Evolutionary conservation across 2,113 vertebrate genomes (phyloP).

Genomic region (Clarias macrocephalus): DNA sequence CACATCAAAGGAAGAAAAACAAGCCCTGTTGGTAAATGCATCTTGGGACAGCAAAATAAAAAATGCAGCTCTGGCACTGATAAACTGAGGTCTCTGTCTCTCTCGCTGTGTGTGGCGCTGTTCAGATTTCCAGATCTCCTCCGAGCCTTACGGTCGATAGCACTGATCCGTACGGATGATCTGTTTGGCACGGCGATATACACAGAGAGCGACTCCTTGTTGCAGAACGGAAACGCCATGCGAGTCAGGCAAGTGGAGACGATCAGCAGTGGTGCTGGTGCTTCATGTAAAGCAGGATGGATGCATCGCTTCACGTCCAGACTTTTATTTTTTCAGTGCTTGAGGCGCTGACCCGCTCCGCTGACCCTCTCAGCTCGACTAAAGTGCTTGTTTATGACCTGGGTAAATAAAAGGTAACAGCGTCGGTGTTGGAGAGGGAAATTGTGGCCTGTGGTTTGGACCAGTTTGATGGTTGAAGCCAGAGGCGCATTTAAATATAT

Average conservation of each 20-base stretch:
- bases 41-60: neutral
- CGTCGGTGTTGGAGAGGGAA: neutral
- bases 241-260: slow-evolving; percentile 56
- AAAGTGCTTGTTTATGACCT: slow-evolving; percentile 47
- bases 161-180: slow-evolving; percentile 60
- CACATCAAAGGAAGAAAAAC: neutral
- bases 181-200: slow-evolving; percentile 50
- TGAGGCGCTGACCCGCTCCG: neutral
- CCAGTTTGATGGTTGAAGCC: neutral
- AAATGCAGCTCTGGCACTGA: neutral
- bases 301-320: slow-evolving; percentile 56
- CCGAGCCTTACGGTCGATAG: slow-evolving; percentile 52
- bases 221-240: slow-evolving; percentile 55
- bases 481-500: neutral
- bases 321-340: neutral
- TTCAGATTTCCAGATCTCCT: slow-evolving; percentile 64
- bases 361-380: slow-evolving; percentile 29
- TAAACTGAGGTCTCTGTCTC: neutral
- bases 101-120: slow-evolving; percentile 44
- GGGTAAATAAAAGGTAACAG: slow-evolving; percentile 57
- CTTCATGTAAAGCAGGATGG: slow-evolving; percentile 34
- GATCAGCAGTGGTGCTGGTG: slow-evolving; percentile 52
- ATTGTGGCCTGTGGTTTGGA: slow-evolving; percentile 22
- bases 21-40: neutral
- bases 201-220: slow-evolving; percentile 59